A percentile compares a stretch with the other conserved stretches of the same genome.
These are phyloP conservation scores for Ctena decussata DNA, from an alignment of 2,888 invertebrate genomes.

Conservation along the genomic window DNA sequence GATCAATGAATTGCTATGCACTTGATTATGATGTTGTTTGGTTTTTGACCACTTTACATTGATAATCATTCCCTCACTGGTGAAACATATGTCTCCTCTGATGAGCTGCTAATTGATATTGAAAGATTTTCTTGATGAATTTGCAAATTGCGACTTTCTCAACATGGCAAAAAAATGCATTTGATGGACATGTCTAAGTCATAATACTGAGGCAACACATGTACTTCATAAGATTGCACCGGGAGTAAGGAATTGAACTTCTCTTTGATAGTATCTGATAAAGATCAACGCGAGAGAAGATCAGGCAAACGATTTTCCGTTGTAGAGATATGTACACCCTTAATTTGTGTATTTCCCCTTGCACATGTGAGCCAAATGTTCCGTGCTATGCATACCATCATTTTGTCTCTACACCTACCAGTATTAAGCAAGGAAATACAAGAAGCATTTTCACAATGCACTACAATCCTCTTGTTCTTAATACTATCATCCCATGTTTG, in stretches of 20 bases:
- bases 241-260: no score
- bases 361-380: background rate
- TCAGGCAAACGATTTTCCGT: background rate
- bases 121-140: background rate
- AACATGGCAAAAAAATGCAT: background rate
- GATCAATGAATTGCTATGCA: background rate
- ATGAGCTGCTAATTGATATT: background rate
- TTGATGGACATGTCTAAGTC: no score
- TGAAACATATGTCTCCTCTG: background rate
- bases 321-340: background rate
- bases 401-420: background rate
- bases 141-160: background rate
- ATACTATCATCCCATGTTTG: background rate
- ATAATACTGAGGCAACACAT: no score
- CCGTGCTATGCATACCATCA: background rate
- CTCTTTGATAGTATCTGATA: no score
- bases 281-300: background rate
- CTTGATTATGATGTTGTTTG: background rate
- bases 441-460: constrained; percentile 6
- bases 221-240: no score
- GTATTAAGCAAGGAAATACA: constrained; percentile 1
- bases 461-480: background rate
- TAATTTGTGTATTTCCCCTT: background rate
- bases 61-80: background rate
- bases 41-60: background rate